Percentiles rank a stretch among this genome's conserved stretches.
These are phyloP conservation scores for Stichodactyla helianthus DNA, from an alignment of 64 coral and sea anemone species.

Conservation along the genomic window DNA sequence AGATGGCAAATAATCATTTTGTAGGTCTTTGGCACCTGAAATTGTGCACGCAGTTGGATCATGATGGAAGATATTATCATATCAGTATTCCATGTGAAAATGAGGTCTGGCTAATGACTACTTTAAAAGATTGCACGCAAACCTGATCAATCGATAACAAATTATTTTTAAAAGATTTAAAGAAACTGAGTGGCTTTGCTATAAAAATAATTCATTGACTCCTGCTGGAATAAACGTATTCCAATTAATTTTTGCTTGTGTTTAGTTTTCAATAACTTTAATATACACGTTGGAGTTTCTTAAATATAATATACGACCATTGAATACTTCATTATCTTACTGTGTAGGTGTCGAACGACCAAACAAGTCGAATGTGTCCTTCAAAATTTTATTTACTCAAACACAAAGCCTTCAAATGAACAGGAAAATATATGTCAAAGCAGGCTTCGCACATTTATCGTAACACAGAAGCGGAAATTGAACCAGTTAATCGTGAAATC, in stretches of 20 bases:
- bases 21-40: too few relatives aligned
- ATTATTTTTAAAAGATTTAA: not conserved
- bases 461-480: slow-evolving; percentile 1
- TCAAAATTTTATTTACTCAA: not conserved
- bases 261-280: not conserved
- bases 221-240: not conserved
- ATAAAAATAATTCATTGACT: not conserved
- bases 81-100: not conserved
- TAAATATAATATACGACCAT: not conserved
- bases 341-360: not conserved
- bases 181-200: not conserved
- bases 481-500: not conserved
- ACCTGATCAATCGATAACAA: not conserved
- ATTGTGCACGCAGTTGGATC: too few relatives aligned
- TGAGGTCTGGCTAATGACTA: not conserved
- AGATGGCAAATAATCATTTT: too few relatives aligned
- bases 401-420: not conserved
- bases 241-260: not conserved
- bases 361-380: not conserved
- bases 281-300: not conserved
- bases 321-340: not conserved
- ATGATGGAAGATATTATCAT: too few relatives aligned
- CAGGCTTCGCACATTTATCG: not conserved
- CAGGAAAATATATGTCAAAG: not conserved
- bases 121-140: not conserved